Evolutionary conservation across 2,797 vertebrate species (phyloP), one percentile per base, ranked within the genome.

Genomic region (Oceanodroma leucorhoa): DNA sequence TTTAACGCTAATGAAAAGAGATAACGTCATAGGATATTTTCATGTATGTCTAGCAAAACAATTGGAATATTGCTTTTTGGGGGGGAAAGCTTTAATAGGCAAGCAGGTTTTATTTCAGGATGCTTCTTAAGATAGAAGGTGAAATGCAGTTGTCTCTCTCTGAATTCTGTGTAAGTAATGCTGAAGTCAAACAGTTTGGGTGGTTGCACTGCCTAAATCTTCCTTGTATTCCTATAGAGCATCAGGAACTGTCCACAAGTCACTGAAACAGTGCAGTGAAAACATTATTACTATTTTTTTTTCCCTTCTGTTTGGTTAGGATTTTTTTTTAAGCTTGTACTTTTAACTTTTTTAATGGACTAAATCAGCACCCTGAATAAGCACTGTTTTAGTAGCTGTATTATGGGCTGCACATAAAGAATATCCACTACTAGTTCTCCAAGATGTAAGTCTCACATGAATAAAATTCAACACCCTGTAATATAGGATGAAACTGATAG

Each of bases 381-480:
- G 40, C 94, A 92, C 72, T 88, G 87, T 26, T 92, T 87, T 66
- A 77, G 51, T 89, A 77, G 76, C 90, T 95, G 51, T 84, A 58
- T 71, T 88, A 90, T 34, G 77, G 79, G 83, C 94, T 95, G 88
- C 90, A 94, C 84, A 23, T 87, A 75, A 69, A 65, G 76, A 96
- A 89, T 95, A 95, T 51, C 78, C 61, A 95, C 86, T 38, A 34
- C 57, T 88, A 83, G 79, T 92, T 95, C 77, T 91, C 84, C 62
- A 89, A 95, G 77, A 73, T 82, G 5, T 6, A 95, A 89, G 87
- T 93, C 88, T 96, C 95, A 93, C 34, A 32, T 2, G 1, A 82
- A 87, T 97, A 93, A 94, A 95, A 93, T 90, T 95, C 95, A 93
- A 83, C 95, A 92, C 96, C 87, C 32, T 89, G 85, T 90, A 95